Conservation (phyloP, 1,140 invertebrate genomes). For the Papilio dardanus region DNA sequence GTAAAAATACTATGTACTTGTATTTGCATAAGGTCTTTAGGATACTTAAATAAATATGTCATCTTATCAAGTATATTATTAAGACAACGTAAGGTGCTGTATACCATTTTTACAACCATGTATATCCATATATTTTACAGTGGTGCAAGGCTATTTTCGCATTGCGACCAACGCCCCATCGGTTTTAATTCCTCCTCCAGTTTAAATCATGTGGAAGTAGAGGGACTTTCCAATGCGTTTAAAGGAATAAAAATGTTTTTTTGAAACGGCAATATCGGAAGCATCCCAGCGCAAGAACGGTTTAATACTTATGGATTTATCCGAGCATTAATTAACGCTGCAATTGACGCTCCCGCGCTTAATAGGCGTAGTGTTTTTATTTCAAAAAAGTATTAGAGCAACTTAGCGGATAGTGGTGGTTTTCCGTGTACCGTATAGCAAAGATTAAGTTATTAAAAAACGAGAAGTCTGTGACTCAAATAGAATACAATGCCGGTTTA, state of each 20-base stretch:
- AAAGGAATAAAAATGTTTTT: background rate
- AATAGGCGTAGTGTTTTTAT: background rate
- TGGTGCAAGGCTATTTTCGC: background rate
- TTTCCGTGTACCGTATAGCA: background rate
- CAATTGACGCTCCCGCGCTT: background rate
- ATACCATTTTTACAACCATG: background rate
- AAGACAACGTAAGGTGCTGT: too few species aligned
- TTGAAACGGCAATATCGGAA: constrained; percentile 2
- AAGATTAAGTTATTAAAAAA: too few species aligned
- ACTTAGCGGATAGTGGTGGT: background rate
- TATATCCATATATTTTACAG: background rate
- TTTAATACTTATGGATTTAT: background rate
- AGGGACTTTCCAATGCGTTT: background rate
- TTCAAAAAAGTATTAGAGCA: background rate
- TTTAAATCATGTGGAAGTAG: constrained; percentile 7
- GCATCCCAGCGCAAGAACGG: background rate
- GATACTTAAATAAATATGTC: too few species aligned
- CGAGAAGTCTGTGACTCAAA: background rate
- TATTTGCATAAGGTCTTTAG: too few species aligned
- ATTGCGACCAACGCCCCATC: background rate
- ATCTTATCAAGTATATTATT: too few species aligned
- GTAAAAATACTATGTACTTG: too few species aligned
- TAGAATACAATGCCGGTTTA: background rate
- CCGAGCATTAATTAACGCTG: constrained; percentile 2
- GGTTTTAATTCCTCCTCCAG: background rate